Evolutionary conservation across 2,797 vertebrate genomes (phyloP), one percentile per base, ranked within the genome.

Genomic region (Knipowitschia caucasica): DNA sequence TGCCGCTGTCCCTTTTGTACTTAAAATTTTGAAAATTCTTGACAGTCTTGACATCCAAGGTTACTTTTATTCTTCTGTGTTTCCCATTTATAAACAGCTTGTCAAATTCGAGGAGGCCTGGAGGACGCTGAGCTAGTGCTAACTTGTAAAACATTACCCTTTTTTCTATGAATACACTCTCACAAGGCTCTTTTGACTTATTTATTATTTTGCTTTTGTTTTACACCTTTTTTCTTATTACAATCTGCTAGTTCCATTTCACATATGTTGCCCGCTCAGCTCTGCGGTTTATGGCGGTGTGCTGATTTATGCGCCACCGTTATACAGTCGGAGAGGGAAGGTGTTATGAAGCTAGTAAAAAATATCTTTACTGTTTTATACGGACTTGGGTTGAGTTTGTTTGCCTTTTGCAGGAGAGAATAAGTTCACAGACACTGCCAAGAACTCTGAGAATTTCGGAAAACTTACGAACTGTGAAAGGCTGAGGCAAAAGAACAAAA

Each of bases 91-190:
- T 84, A 69, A 75, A 62, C 51, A 23, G 59, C 50, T 56, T 74
- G 81, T 78, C 84, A 70, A 17, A 24, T 46, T 80, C 70, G 75
- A 85, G 82, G 81, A 86, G 73, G 76, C 56, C 30, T 38, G 49
- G 55, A 69, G 69, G 52, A 67, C 71, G 54, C 60, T 44, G 53
- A 67, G 64, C 67, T 14, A 51, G 58, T 1, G 52, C 29, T 56
- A 36, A 52, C 42, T n/a, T 36, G 27, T 65, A 71, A 73, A 82
- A 75, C 71, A 72, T 59, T 80, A 70, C 30, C 43, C 26, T 33
- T 10, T 1, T 50, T 62, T 42, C 79, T 81, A 24, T 11, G 1
- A 18, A 54, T 72, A 10, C 52, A 26, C 53, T 54, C 47, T 62
- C 25, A 6, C 2, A 53, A 57, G 64, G 43, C 69, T 78, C 36